Percentiles rank a stretch among this genome's conserved stretches.
phyloP scores from a whole-genome alignment of 1,140 invertebrate species.

The Oscheius sp. region DNA sequence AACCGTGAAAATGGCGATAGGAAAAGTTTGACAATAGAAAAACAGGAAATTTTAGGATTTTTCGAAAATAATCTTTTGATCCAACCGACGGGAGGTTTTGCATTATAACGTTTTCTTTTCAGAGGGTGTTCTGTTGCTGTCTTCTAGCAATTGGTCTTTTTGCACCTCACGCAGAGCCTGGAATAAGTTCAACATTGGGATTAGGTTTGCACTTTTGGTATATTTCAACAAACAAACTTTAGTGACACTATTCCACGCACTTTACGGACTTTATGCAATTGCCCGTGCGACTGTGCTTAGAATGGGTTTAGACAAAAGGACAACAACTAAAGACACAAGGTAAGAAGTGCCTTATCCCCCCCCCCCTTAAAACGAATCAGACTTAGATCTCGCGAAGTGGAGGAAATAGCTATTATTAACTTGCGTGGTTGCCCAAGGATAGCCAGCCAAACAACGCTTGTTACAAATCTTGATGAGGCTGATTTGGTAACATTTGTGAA shows the following conservation, averaged over 20 bases:
- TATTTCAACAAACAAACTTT: background rate
- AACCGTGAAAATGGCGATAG: too few relatives aligned
- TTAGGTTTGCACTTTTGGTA: background rate
- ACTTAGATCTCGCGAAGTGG: background rate
- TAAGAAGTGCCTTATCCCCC: background rate
- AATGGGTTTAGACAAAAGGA: background rate
- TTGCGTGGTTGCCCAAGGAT: background rate
- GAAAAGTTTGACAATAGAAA: too few relatives aligned
- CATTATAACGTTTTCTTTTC: too few relatives aligned
- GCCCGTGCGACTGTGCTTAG: background rate
- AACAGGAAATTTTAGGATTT: too few relatives aligned
- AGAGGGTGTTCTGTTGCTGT: background rate
- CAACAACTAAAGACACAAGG: background rate
- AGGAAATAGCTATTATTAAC: background rate
- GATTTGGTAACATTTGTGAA: background rate
- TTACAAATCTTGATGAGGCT: background rate
- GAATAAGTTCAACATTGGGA: background rate
- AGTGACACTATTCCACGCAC: background rate
- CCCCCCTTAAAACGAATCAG: background rate
- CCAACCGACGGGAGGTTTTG: too few relatives aligned
- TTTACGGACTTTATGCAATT: conserved; percentile 1
- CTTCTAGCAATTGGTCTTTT: background rate
- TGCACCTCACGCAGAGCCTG: background rate
- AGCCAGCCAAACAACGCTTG: background rate
- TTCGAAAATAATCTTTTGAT: too few relatives aligned